A percentile compares a stretch with the other conserved stretches of the same genome.
These are phyloP conservation scores for Drosophila burlai DNA, from an alignment of 1,140 invertebrate species.

Conservation along the genomic window DNA sequence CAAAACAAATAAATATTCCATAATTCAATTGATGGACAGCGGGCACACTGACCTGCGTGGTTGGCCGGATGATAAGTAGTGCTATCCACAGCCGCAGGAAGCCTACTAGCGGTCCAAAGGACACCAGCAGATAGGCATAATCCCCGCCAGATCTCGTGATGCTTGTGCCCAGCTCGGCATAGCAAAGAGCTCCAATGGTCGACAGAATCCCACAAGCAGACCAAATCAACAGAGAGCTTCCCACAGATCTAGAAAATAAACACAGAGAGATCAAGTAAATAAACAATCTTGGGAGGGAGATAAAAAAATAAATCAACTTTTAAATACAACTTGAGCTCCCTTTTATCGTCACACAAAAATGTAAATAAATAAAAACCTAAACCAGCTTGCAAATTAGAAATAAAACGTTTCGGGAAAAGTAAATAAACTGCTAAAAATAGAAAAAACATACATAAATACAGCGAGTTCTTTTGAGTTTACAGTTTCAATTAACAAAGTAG, in stretches of 20 bases:
- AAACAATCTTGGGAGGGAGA: neutral
- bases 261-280: slow-evolving; percentile 9
- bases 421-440: neutral
- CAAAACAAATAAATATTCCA: slow-evolving; percentile 34
- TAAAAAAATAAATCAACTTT: neutral
- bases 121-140: slow-evolving; percentile 94
- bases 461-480: neutral
- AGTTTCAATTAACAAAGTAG: neutral
- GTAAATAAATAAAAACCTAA: neutral
- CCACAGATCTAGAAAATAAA: slow-evolving; percentile 87
- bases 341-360: neutral
- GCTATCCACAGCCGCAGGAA: slow-evolving; percentile 96
- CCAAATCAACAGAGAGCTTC: slow-evolving; percentile 91
- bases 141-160: slow-evolving; percentile 94
- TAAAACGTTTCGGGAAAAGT: neutral
- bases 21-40: slow-evolving; percentile 50
- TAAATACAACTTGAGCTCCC: neutral
- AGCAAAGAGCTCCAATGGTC: slow-evolving; percentile 92
- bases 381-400: neutral
- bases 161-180: slow-evolving; percentile 93
- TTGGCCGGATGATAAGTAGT: slow-evolving; percentile 93
- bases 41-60: slow-evolving; percentile 86
- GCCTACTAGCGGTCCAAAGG: slow-evolving; percentile 95
- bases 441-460: neutral
- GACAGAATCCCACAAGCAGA: slow-evolving; percentile 90